A percentile compares a stretch with the other conserved stretches of the same genome.
phyloP scores from a whole-genome alignment of 2,888 invertebrate species.

The Drosophila hamatofila region DNA sequence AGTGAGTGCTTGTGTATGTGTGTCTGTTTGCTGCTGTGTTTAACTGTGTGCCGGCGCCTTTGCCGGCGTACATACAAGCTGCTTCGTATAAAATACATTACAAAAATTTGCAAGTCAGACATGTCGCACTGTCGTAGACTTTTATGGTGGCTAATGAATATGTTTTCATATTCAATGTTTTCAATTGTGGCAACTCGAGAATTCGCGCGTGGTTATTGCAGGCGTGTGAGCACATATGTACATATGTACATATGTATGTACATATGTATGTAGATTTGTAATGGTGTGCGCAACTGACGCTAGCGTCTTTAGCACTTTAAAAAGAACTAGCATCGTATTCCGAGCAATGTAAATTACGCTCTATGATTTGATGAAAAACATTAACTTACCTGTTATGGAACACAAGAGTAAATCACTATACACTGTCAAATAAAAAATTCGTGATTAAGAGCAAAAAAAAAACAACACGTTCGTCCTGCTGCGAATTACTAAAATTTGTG shows the following conservation, averaged over 20 bases:
- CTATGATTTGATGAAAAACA: neutral
- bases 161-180: too few relatives aligned
- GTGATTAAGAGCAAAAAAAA: slow-evolving; percentile 10
- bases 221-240: slow-evolving; percentile 10
- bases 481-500: slow-evolving; percentile 27
- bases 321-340: neutral
- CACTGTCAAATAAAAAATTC: slow-evolving; percentile 3
- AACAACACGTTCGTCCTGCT: slow-evolving; percentile 26
- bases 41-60: slow-evolving; percentile 33
- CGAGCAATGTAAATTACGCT: neutral
- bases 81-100: neutral
- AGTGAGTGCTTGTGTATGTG: neutral
- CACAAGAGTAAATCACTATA: slow-evolving; percentile 18
- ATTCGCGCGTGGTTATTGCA: slow-evolving; percentile 43
- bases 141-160: neutral
- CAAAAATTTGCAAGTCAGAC: neutral
- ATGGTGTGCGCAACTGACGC: slow-evolving; percentile 41
- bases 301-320: slow-evolving; percentile 19
- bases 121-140: neutral
- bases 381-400: slow-evolving; percentile 33
- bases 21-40: slow-evolving; percentile 1
- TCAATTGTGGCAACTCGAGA: slow-evolving; percentile 17
- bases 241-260: neutral
- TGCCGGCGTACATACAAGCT: slow-evolving; percentile 27
- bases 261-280: neutral